Percentiles rank a stretch among this genome's conserved stretches.
These are phyloP conservation scores for Corythaixoides concolor DNA, from an alignment of 2,113 vertebrate species.

Conservation along the genomic window DNA sequence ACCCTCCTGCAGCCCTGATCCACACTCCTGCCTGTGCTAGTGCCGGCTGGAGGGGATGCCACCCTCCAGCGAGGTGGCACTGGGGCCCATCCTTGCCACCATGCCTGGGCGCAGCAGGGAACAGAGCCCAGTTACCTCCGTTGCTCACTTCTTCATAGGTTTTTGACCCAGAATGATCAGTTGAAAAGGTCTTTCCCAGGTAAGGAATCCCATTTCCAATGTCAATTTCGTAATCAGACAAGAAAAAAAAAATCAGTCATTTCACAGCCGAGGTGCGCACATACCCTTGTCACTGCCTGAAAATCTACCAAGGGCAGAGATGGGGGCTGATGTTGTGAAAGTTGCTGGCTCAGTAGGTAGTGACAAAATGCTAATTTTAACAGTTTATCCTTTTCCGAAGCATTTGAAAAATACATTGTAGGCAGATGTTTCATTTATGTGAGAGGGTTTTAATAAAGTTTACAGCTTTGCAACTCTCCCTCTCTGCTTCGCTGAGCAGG, in stretches of 20 bases:
- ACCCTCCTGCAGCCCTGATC: neutral
- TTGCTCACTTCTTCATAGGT: neutral
- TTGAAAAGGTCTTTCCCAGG: neutral
- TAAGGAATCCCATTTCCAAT: neutral
- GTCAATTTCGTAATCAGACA: neutral
- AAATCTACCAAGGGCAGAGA: neutral
- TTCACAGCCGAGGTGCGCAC: neutral
- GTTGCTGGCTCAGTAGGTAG: neutral
- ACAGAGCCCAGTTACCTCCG: neutral
- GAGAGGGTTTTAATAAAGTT: neutral
- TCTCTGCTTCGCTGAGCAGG: neutral
- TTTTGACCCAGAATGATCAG: neutral
- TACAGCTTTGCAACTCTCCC: neutral
- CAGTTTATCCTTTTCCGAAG: neutral
- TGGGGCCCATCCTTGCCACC: fast-evolving
- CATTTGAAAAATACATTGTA: neutral
- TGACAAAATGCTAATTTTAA: neutral
- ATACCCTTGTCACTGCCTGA: neutral
- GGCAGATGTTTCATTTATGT: neutral
- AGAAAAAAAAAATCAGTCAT: neutral
- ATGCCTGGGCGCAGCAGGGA: fast-evolving
- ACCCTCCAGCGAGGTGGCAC: fast-evolving
- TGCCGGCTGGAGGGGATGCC: neutral
- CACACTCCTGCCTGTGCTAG: neutral
- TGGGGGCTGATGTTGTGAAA: fast-evolving